Percentiles rank a stretch among this genome's conserved stretches.
Conservation (phyloP, 2,113 vertebrate genomes). For the Pygathrix nemaeus region DNA sequence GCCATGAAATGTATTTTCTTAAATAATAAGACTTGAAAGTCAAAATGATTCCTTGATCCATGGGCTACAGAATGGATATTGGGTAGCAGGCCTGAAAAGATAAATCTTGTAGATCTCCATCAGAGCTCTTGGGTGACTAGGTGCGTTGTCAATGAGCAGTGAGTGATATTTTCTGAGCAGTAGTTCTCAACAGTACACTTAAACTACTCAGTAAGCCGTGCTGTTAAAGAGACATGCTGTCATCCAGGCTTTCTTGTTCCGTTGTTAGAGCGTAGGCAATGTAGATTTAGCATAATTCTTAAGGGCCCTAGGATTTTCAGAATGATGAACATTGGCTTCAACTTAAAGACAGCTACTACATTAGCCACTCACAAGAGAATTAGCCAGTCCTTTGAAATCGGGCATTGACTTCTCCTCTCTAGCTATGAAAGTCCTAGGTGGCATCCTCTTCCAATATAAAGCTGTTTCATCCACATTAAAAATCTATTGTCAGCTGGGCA, state of each 20-base stretch:
- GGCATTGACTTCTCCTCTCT: neutral
- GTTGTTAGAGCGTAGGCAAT: neutral
- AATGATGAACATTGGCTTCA: neutral
- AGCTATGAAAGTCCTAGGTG: too few species aligned
- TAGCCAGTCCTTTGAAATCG: neutral
- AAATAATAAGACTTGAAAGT: neutral
- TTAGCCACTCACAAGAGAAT: neutral
- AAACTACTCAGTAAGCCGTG: neutral
- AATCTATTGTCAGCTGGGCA: too few species aligned
- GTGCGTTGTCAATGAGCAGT: neutral
- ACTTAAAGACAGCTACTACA: neutral
- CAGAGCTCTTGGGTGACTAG: neutral
- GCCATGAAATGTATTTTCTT: neutral
- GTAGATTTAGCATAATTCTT: neutral
- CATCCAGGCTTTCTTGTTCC: neutral
- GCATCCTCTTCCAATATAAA: too few species aligned
- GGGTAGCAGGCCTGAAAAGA: neutral
- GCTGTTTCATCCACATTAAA: too few species aligned
- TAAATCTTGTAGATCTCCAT: neutral
- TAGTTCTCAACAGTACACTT: neutral
- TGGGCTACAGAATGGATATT: neutral
- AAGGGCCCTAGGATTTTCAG: neutral
- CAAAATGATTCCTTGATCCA: neutral
- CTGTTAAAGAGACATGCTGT: neutral
- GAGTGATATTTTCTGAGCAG: neutral